Evolutionary conservation across 2,113 vertebrate genomes (phyloP), one percentile per base, ranked within the genome.

Genomic region (Neodontobutis hainanensis): DNA sequence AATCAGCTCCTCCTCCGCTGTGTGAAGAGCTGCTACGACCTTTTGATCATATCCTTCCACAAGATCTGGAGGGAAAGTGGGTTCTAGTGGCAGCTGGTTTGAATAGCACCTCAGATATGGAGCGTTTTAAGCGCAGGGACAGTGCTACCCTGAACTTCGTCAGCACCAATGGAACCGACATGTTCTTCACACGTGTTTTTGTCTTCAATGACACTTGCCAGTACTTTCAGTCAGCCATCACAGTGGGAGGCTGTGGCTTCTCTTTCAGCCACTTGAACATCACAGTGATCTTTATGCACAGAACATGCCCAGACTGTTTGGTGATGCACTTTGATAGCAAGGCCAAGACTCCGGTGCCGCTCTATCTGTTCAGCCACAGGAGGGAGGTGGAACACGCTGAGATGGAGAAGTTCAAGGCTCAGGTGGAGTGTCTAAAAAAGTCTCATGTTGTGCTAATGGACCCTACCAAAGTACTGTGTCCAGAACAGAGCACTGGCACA

Each of bases 321-420:
- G 14, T 73, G 40, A 8, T 66, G 27, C 46, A 9, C 14, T 78
- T 70, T 6, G 10, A 55, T 2, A 38, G 8, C 10, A 12, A 53
- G 52, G 27, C 67, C 68, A 0, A 0, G 0, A 42, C 50, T 2
- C 0, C n/a, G 3, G 1, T 0, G 58, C 38, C 72, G 2, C 4
- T 85, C 1, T 81, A 84, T 69, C 59, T 88, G 74, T 70, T 84
- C 76, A 89, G 88, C 59, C 70, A 36, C 53, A 73, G 81, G 73
- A 84, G 82, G 8, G 19, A 68, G 68, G 45, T 88, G 65, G 70
- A 61, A n/a, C 34, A 67, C 40, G 8, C 34, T 11, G 82, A 84
- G 70, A 47, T 85, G 66, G 80, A 86, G 52, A 70, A 86, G 70
- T 88, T 82, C 77, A 69, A 0, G 0, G 53, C 72, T 59, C 84